Conservation (phyloP, 2,888 invertebrate genomes). For the Sussaba pulchella region DNA sequence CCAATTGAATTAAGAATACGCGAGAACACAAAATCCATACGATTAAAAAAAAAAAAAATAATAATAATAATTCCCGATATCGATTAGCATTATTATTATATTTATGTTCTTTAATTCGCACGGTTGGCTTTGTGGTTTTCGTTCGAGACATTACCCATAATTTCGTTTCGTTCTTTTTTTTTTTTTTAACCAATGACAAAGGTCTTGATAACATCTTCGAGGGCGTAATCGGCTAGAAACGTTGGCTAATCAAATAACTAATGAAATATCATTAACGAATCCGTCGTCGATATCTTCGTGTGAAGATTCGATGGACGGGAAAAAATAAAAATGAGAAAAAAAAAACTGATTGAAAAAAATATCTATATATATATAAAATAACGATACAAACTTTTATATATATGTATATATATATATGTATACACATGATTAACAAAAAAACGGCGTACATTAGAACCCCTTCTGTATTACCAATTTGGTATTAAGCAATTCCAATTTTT, state of each 20-base stretch:
- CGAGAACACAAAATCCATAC: constrained; percentile 51
- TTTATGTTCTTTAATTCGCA: constrained; percentile 19
- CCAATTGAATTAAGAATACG: constrained; percentile 62
- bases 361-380: neutral
- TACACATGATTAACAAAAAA: constrained; percentile 56
- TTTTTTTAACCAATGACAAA: no score
- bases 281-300: constrained; percentile 37
- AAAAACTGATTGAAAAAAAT: constrained; percentile 3
- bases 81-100: constrained; percentile 35
- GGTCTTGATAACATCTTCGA: constrained; percentile 8
- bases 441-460: constrained; percentile 51
- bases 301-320: constrained; percentile 28
- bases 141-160: constrained; percentile 16
- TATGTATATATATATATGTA: constrained; percentile 62
- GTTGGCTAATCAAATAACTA: constrained; percentile 32
- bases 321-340: constrained; percentile 10
- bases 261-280: constrained; percentile 35
- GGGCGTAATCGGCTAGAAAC: constrained; percentile 29
- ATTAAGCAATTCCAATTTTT: constrained; percentile 59
- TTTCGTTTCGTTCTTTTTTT: neutral
- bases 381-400: constrained; percentile 49
- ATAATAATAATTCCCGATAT: constrained; percentile 18
- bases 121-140: constrained; percentile 28
- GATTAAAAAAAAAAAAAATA: constrained; percentile 21
- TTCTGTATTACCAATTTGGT: constrained; percentile 53